Percentiles rank a stretch among this genome's conserved stretches.
phyloP scores from a whole-genome alignment of 1,140 invertebrate species.

The Drosophila mojavensis region DNA sequence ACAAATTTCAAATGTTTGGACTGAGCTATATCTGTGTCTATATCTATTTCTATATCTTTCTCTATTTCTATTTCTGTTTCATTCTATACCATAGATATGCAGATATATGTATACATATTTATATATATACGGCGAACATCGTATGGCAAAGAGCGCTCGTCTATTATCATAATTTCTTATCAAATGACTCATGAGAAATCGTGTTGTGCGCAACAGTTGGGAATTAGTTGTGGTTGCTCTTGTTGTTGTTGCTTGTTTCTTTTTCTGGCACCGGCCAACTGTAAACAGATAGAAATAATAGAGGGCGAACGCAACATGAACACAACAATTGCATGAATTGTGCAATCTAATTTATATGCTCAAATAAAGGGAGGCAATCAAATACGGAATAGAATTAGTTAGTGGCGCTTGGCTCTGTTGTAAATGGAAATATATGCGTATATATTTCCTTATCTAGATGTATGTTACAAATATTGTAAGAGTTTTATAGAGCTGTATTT shows the following conservation, averaged over 20 bases:
- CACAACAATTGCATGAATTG: slow-evolving; percentile 58
- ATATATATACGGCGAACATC: neutral
- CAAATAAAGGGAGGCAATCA: neutral
- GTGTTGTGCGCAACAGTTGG: neutral
- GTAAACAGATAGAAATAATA: slow-evolving; percentile 31
- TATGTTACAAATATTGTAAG: neutral
- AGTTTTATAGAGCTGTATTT: no score
- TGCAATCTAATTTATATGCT: slow-evolving; percentile 49
- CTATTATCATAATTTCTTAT: slow-evolving; percentile 65
- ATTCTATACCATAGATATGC: slow-evolving; percentile 20
- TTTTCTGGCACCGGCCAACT: slow-evolving; percentile 9
- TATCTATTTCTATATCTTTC: neutral
- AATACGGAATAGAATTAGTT: neutral
- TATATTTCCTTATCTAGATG: no score
- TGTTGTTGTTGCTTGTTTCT: slow-evolving; percentile 6
- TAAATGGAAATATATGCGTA: no score
- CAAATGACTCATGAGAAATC: slow-evolving; percentile 58
- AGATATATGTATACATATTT: neutral
- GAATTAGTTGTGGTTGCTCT: neutral
- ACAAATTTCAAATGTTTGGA: slow-evolving; percentile 32
- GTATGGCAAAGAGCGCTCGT: slow-evolving; percentile 22
- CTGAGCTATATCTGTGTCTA: slow-evolving; percentile 13
- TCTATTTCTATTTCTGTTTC: slow-evolving; percentile 12
- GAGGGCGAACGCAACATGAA: slow-evolving; percentile 23
- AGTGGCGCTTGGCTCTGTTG: no score